Evolutionary conservation across 1,140 invertebrate species (phyloP).

Genomic region (Dinoponera quadriceps): DNA sequence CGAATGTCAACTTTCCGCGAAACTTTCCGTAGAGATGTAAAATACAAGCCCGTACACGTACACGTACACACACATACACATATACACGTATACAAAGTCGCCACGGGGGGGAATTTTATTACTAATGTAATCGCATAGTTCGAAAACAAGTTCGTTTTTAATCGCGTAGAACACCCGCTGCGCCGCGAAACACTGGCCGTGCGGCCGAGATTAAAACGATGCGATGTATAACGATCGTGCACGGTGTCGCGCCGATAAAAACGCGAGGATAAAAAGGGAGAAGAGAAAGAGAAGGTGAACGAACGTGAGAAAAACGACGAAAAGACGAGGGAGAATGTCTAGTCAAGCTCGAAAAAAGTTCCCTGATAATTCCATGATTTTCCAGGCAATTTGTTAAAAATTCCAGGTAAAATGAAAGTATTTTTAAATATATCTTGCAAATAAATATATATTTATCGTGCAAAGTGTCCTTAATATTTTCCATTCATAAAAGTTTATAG

Average conservation of each 20-base stretch:
- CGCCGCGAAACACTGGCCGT: background rate
- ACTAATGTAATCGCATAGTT: conserved; percentile 56
- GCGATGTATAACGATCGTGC: background rate
- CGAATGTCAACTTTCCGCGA: conserved; percentile 22
- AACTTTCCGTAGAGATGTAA: conserved; percentile 9
- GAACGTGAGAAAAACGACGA: background rate
- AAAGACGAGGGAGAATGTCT: background rate
- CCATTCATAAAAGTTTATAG: too few relatives aligned
- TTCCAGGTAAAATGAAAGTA: too few relatives aligned
- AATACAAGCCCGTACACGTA: background rate
- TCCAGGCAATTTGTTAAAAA: too few relatives aligned
- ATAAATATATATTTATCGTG: too few relatives aligned
- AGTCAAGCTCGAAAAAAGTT: too few relatives aligned
- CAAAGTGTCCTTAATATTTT: too few relatives aligned
- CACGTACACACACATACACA: background rate
- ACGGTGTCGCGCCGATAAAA: conserved; percentile 35
- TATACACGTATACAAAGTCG: background rate
- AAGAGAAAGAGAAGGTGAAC: too few relatives aligned
- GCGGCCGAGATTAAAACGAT: conserved; percentile 45
- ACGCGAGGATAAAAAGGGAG: background rate
- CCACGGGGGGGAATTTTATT: conserved; percentile 37
- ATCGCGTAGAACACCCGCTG: conserved; percentile 17
- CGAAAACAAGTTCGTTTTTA: conserved; percentile 47
- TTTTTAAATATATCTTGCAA: too few relatives aligned
- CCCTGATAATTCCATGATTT: too few relatives aligned